These are phyloP conservation scores for Rallus crepitans DNA, from an alignment of 2,797 vertebrate genomes.

Conservation along the genomic window DNA sequence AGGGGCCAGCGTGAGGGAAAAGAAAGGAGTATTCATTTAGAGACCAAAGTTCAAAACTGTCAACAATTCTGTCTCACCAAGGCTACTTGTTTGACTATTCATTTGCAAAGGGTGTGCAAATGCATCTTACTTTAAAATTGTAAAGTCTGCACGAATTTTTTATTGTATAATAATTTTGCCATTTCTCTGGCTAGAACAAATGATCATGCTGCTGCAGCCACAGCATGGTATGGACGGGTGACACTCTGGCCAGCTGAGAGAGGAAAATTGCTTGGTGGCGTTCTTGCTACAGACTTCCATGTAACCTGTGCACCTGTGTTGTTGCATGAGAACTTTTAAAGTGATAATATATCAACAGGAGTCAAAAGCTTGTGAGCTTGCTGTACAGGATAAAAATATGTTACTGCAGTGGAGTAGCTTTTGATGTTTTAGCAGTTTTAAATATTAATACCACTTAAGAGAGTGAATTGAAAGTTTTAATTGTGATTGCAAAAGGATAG, in stretches of 20 bases:
- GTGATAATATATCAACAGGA: neutral
- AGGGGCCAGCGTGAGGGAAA: constrained; percentile 33
- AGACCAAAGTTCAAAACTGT: neutral
- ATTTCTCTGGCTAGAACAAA: neutral
- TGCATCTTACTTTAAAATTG: neutral
- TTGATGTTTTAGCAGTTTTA: neutral
- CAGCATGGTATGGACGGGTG: neutral
- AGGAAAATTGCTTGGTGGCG: neutral
- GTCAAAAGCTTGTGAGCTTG: neutral
- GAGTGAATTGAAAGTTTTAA: neutral
- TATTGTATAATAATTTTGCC: neutral
- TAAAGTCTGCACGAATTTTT: neutral
- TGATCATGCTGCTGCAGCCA: neutral
- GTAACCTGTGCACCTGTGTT: neutral
- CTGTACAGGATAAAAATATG: neutral
- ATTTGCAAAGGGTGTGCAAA: neutral
- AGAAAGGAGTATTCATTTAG: constrained; percentile 12
- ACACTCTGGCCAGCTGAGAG: neutral
- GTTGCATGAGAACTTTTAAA: neutral
- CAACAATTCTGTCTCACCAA: neutral
- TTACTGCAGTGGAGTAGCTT: neutral
- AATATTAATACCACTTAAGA: neutral
- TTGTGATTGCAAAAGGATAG: neutral
- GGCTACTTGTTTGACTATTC: neutral
- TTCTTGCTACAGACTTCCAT: neutral